phyloP scores from a whole-genome alignment of 2,888 invertebrate species.

The Altica lythri region DNA sequence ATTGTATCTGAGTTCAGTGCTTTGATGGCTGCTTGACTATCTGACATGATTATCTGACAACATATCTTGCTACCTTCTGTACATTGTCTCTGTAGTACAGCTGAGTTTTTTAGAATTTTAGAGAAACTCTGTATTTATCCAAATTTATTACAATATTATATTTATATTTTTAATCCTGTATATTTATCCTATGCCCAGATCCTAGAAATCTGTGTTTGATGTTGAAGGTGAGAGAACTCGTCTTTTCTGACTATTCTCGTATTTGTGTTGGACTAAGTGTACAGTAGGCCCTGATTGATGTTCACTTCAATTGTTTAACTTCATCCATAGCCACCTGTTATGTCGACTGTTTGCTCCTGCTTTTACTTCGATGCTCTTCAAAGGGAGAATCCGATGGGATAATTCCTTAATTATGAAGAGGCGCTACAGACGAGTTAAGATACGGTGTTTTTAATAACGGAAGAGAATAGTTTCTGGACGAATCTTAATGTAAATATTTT shows the following conservation, averaged over 20 bases:
- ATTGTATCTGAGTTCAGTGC: too few species aligned
- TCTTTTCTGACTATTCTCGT: constrained; percentile 48
- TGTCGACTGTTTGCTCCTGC: constrained; percentile 37
- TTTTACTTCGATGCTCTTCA: constrained; percentile 39
- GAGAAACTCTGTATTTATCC: too few species aligned
- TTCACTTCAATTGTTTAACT: constrained; percentile 53
- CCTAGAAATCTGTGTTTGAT: constrained; percentile 41
- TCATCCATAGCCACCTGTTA: constrained; percentile 47
- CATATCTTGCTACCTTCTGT: too few species aligned
- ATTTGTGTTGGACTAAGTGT: constrained; percentile 50
- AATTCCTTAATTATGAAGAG: constrained; percentile 32
- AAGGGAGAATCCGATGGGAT: constrained; percentile 36
- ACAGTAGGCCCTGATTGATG: constrained; percentile 48
- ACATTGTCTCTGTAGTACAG: too few species aligned
- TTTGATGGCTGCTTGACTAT: too few species aligned
- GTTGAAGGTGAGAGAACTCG: constrained; percentile 39
- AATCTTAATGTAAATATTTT: too few species aligned
- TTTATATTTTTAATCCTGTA: too few species aligned
- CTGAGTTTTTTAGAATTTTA: too few species aligned
- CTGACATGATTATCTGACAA: too few species aligned
- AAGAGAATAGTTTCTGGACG: too few species aligned
- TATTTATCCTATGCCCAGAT: too few species aligned
- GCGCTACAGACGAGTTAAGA: constrained; percentile 48
- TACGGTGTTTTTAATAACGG: neutral
- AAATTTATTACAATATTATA: too few species aligned